These are phyloP conservation scores for Ranitomeya variabilis DNA, from an alignment of 2,113 vertebrate species.

Conservation along the genomic window DNA sequence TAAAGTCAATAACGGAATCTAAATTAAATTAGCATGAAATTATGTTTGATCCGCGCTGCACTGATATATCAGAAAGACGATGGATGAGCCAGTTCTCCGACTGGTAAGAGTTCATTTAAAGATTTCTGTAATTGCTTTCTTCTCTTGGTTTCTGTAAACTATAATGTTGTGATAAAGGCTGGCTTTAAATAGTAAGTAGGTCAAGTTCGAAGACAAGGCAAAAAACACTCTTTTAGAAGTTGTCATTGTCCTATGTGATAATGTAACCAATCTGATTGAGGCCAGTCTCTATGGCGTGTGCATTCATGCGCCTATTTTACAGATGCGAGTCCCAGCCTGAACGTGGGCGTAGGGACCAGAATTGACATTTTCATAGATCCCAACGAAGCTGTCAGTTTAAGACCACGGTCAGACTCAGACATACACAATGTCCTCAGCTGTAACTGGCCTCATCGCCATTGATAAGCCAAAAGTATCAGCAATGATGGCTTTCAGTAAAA, in stretches of 20 bases:
- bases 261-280: no score
- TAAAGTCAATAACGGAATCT: conserved; percentile 55
- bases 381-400: no score
- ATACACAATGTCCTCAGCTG: no score
- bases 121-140: conserved; percentile 51
- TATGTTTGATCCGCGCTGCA: conserved; percentile 46
- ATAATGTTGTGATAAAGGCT: conserved; percentile 34
- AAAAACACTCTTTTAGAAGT: background rate
- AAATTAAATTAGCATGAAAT: conserved; percentile 58
- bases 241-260: background rate
- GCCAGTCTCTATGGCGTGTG: no score
- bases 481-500: no score
- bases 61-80: conserved; percentile 43
- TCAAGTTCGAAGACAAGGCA: conserved; percentile 31
- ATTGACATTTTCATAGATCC: no score
- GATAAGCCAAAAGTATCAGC: no score
- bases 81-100: conserved; percentile 25
- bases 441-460: no score
- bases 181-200: conserved; percentile 33
- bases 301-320: no score
- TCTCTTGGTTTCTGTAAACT: conserved; percentile 3
- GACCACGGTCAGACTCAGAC: no score
- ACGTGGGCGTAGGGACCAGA: no score
- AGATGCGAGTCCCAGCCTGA: no score
- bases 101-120: conserved; percentile 49